phyloP scores from a whole-genome alignment of 2,113 vertebrate species.

The Pogonocichla stellata region DNA sequence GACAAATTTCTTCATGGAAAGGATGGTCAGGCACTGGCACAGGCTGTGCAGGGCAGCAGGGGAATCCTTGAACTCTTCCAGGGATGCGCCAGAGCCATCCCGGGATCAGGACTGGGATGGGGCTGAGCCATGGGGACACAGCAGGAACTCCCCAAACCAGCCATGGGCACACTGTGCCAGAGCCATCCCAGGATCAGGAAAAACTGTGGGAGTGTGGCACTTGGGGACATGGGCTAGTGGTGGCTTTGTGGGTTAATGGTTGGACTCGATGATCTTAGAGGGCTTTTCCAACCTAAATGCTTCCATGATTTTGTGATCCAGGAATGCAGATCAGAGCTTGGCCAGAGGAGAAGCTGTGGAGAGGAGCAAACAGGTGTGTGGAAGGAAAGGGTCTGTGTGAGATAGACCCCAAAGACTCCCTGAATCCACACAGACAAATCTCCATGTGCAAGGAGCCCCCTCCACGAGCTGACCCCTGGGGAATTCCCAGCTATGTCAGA shows the following conservation, averaged over 20 bases:
- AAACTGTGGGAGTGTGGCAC: neutral
- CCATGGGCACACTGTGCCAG: no score
- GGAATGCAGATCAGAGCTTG: neutral
- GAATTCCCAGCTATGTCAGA: accelerated
- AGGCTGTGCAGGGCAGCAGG: neutral
- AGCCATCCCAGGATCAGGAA: no score
- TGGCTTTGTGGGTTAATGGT: neutral
- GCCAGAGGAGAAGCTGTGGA: neutral
- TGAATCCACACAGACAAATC: accelerated
- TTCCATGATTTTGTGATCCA: neutral
- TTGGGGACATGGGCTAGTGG: accelerated
- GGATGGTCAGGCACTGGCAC: neutral
- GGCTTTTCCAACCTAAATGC: neutral
- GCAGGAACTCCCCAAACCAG: no score
- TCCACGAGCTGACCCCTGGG: accelerated
- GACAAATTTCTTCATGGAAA: neutral
- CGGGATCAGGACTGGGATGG: no score
- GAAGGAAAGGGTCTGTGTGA: neutral
- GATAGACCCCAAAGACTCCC: neutral
- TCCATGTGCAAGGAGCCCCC: neutral
- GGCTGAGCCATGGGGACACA: no score
- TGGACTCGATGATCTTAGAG: neutral
- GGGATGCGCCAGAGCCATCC: no score
- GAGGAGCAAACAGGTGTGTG: accelerated
- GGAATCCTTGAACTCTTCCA: no score